Evolutionary conservation across 2,797 vertebrate species (phyloP), one percentile per base, ranked within the genome.

Genomic region (Schizopygopsis malacanthus): DNA sequence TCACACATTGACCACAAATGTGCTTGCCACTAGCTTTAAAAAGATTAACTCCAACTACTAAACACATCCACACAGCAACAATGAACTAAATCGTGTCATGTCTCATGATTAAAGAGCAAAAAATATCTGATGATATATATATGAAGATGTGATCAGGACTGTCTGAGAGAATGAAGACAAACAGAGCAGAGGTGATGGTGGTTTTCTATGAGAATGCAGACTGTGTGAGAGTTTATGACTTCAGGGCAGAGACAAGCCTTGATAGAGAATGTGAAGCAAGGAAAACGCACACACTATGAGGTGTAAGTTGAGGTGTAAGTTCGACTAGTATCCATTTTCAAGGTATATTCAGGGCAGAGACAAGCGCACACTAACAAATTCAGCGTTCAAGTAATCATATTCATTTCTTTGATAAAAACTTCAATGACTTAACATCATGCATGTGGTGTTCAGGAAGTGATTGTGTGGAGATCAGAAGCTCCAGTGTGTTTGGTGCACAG

Each of bases 161-260:
- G 16, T 81, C 20, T 43, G 5, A 56, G 20, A 39, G 15, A 72
- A 72, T 59, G 15, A 25, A 28, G 2, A 41, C 0, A 41, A 52
- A 54, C 15, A 67, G 61, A 50, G 16, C 20, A 1, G 65, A 71
- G 39, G 73, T 73, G 28, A 50, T 0, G 2, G 25, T 54, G 65
- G 45, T 52, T 2, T 75, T 65, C 43, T 83, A 83, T 50, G 41
- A 83, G 54, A 83, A 18, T 6, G 6, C 16, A 11, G 81, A 83
- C n/a, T 37, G 1, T 50, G n/a, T 63, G 37, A 63, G 1, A 25
- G 54, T n/a, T 75, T 28, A 13, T 47, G 71, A 75, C 25, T 16
- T 73, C 10, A 15, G 69, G 69, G n/a, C 41, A n/a, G 28, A 43
- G 11, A 59, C 37, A 56, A 71, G 41, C 50, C 28, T 33, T 33